Base-by-base conservation (phyloP, 2,113 vertebrate genomes). In the Perca flavescens region DNA sequence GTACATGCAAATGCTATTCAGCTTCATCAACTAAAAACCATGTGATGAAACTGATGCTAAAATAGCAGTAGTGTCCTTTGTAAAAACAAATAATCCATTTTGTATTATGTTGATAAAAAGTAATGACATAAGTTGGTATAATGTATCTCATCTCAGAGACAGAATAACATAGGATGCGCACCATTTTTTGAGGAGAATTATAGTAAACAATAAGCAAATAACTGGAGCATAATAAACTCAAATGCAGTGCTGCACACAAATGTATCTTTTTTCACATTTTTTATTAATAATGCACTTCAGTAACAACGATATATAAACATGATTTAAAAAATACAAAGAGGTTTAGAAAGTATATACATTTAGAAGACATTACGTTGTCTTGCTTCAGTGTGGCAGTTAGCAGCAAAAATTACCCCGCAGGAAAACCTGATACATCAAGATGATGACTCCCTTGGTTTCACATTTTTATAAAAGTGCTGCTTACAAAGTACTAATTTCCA, bases 321-420 rank as follows among this genome's bases (percentile, higher is more conserved):
- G 0, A 46, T 46, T 73, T 50, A 0, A 25, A 46, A 72, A 65
- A 58, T 40, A 58, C 34, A 74, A 63, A 19, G 1, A 31, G n/a
- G 1, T 67, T 5, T 3, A 61, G 28, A 46, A 50, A 31, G 5
- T 58, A 50, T 31, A 19, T 57, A 22, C 0, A 69, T 25, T 43
- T 15, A 46, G 12, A 54, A 43, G 6, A 7, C 2, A 61, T 73
- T 3, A 25, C 56, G 66, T 12, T 0, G 0, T 64, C 31, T 28
- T 49, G 17, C 43, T 64, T 56, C 22, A 73, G 57, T 65, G 28
- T 22, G 36, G 47, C 56, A 79, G 15, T 62, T 52, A 73, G 54
- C 40, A 83, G 50, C 21, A 67, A 36, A 58, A 60, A 36, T 12
- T 0, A 50, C 11, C 12, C n/a, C 2, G 11, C 22, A 63, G 28